Conservation (phyloP, 2,113 vertebrate species). For the Rhizomys pruinosus region DNA sequence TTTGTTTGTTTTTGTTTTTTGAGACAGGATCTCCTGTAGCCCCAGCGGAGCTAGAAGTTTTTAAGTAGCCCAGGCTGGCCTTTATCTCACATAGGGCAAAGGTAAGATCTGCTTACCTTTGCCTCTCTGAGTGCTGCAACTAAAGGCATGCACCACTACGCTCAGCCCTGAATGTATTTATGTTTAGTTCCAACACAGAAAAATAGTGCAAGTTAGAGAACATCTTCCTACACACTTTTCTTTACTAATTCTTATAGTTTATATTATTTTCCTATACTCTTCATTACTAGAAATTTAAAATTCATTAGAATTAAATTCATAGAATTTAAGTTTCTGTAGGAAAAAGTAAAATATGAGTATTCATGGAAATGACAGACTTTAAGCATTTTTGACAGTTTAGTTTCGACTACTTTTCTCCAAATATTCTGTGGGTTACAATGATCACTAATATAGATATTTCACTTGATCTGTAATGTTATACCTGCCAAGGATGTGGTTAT, state of each 20-base stretch:
- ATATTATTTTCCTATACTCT: constrained; percentile 36
- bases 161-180: constrained; percentile 5
- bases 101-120: too few species aligned
- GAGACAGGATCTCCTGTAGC: too few species aligned
- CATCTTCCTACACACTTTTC: constrained; percentile 52
- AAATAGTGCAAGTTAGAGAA: constrained; percentile 60
- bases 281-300: constrained; percentile 59
- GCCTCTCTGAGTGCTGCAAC: too few species aligned
- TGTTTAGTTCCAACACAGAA: constrained; percentile 30
- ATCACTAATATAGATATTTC: constrained; percentile 54
- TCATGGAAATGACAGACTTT: constrained; percentile 50
- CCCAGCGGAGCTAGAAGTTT: too few species aligned
- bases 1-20: too few species aligned
- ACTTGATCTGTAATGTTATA: constrained; percentile 60
- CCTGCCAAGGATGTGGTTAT: constrained; percentile 23
- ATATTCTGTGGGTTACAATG: constrained; percentile 42
- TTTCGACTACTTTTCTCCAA: constrained; percentile 23
- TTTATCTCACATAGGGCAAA: too few species aligned
- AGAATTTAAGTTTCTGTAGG: too few species aligned
- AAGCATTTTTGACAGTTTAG: constrained; percentile 51
- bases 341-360: neutral
- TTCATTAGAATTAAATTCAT: too few species aligned
- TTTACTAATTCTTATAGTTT: constrained; percentile 51
- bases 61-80: too few species aligned
- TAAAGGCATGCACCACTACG: too few species aligned